Evolutionary conservation across 2,797 vertebrate species (phyloP).

Genomic region (Percopsis omiscomaycus): DNA sequence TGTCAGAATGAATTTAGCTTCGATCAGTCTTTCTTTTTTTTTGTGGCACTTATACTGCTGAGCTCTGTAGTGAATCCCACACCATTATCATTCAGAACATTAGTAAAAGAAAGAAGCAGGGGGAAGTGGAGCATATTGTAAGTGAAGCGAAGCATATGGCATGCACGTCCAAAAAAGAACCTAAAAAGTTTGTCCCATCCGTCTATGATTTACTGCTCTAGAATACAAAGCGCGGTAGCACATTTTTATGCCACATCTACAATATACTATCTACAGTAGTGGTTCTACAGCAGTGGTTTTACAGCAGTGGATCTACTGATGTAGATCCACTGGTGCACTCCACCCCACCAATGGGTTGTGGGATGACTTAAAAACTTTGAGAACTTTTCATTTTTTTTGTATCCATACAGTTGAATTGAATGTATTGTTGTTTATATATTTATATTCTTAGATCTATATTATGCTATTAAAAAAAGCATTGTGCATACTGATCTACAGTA

Average conservation of each 20-base stretch:
- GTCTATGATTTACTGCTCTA: slow-evolving; percentile 34
- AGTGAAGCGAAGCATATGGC: slow-evolving; percentile 45
- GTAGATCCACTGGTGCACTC: no score
- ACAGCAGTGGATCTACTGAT: no score
- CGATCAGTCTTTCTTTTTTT: slow-evolving; percentile 52
- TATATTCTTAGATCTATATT: no score
- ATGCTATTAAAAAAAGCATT: no score
- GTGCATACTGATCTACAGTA: no score
- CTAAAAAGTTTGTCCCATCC: slow-evolving; percentile 17
- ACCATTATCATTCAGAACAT: slow-evolving; percentile 57
- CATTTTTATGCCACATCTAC: not conserved
- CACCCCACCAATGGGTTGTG: no score
- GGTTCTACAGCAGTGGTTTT: not conserved
- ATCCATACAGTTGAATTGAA: no score
- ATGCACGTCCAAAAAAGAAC: slow-evolving; percentile 14
- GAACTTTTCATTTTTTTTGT: no score
- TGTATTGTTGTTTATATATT: no score
- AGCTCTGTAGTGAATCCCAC: slow-evolving; percentile 56
- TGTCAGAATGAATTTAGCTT: slow-evolving; percentile 72
- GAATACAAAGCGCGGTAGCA: slow-evolving; percentile 5
- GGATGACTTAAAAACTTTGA: no score
- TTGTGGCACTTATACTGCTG: slow-evolving; percentile 34
- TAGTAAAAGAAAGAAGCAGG: slow-evolving; percentile 40
- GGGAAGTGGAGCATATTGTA: slow-evolving; percentile 48
- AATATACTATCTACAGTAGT: not conserved